Evolutionary conservation across 1,140 invertebrate species (phyloP), one percentile per base, ranked within the genome.

Genomic region (Diabrotica virgifera): DNA sequence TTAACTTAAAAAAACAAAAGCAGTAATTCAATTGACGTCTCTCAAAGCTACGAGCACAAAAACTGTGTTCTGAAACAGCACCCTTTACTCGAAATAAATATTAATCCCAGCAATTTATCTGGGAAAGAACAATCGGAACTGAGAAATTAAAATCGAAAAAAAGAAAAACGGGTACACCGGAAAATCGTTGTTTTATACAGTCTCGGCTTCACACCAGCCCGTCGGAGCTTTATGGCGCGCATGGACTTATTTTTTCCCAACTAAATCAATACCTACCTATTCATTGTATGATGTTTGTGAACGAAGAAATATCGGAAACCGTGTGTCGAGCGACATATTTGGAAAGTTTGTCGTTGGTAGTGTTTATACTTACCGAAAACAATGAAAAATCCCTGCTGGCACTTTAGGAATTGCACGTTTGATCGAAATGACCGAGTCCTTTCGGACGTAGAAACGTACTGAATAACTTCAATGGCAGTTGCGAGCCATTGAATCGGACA

Each of bases 241-340:
- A 75, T 74, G 74, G 62, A 74, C 72, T 74, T 72, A 75, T 75
- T 75, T 75, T 75, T 75, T 73, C 68, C 40, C 65, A 68, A 67
- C 62, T 62, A 70, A 75, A 71, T 70, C 73, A 75, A 74, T 75
- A 57, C 56, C 36, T 75, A 57, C 56, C 36, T 46, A 37, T 40
- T 36, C 24, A 59, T 59, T 50, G 13, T 58, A 58, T 24, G 40
- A 50, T 37, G 11, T 59, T 50, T 66, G 37, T 63, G 13, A 40
- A 24, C 60, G n/a, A 53, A 12, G 37, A 60, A 60, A 50, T 58
- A 46, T 36, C 35, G 0, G 40, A 46, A 24, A 46, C 2, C 40
- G 40, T 11, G 37, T 36, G 10, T 9, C 53, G 53, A 13, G 36
- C 24, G 36, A n/a, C 36, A 13, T 36, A 57, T 36, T 57, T 57